phyloP scores from a whole-genome alignment of 2,888 invertebrate genomes.

The Adineta ricciae region DNA sequence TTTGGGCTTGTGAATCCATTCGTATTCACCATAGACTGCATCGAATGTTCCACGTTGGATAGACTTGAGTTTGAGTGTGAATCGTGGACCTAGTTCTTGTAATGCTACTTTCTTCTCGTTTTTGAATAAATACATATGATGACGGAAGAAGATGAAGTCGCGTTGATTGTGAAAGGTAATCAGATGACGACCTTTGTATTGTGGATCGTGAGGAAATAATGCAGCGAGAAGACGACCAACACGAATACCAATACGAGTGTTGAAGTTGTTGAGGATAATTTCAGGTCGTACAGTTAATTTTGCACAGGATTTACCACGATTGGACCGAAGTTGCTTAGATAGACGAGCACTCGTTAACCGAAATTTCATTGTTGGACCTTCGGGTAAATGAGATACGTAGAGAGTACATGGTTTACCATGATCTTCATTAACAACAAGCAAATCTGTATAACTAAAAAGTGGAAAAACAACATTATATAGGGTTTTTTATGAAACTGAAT shows the following conservation, averaged over 20 bases:
- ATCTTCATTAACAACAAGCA: slow-evolving; percentile 86
- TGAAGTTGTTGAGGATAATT: slow-evolving; percentile 86
- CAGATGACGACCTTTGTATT: slow-evolving; percentile 80
- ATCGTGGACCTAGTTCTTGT: slow-evolving; percentile 88
- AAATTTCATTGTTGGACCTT: slow-evolving; percentile 92
- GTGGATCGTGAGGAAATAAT: slow-evolving; percentile 84
- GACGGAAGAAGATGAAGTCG: slow-evolving; percentile 94
- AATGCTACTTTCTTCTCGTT: slow-evolving; percentile 61
- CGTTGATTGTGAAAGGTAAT: slow-evolving; percentile 98
- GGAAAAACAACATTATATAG: too few species aligned
- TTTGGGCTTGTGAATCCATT: slow-evolving; percentile 65
- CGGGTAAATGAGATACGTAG: slow-evolving; percentile 80
- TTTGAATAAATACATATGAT: slow-evolving; percentile 65
- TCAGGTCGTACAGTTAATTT: slow-evolving; percentile 81
- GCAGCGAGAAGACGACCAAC: slow-evolving; percentile 81
- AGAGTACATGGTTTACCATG: slow-evolving; percentile 65
- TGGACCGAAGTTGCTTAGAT: neutral
- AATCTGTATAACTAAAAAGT: slow-evolving; percentile 52
- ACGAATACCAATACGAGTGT: slow-evolving; percentile 78
- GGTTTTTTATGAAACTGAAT: slow-evolving; percentile 34
- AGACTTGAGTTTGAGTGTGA: slow-evolving; percentile 80
- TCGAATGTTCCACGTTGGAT: slow-evolving; percentile 94
- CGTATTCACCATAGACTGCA: slow-evolving; percentile 87
- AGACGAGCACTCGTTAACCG: slow-evolving; percentile 81
- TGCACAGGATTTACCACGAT: slow-evolving; percentile 53